Evolutionary conservation across 92 coral and sea anemone genomes (phyloP), one percentile per base, ranked within the genome.

Genomic region (Zoanthus gigantus): DNA sequence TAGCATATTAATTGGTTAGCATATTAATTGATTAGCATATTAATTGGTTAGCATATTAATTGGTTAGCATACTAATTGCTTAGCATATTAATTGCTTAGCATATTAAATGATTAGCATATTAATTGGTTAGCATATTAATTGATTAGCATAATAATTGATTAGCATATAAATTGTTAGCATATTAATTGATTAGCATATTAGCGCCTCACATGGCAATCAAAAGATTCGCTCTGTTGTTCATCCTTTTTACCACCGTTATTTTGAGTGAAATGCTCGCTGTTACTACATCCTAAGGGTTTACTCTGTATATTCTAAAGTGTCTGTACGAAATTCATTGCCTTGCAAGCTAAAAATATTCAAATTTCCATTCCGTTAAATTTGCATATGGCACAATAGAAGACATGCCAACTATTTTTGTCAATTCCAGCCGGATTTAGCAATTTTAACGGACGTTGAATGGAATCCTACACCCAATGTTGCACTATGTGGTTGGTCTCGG

Each of bases 231-330:
- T 3, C 0, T 57, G 63, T 57, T 66, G 34, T 23, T 66, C 72
- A n/a, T n/a, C 12, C 32, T 23, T 66, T 66, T 66, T 66, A 66
- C 72, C 31, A 18, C 72, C 37, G 32, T 31, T 17, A n/a, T 6
- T 66, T n/a, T 66, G 13, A 66, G 34, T 7, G 9, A 66, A 66
- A 8, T 0, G 71, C 71, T n/a, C 29, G 0, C 31, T 65, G 18
- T 4, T 65, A 65, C 71, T 65, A 65, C 32, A 65, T 17, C 71
- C 71, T 65, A 65, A 66, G 72, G 72, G 72, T 31, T 28, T 66
- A 57, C 17, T 57, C 63, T 57, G 15, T 15, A 12, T 57, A 57
- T 9, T 66, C 72, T 7, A 66, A 18, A 18, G 37, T 9, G 72
- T 18, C 72, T 17, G 72, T 66, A 18, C 72, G 34, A 66, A 66